Evolutionary conservation across 37 sponge, comb jelly and placozoan genomes (phyloP), one percentile per base, ranked within the genome.

Genomic region (Aplysina aerophoba): DNA sequence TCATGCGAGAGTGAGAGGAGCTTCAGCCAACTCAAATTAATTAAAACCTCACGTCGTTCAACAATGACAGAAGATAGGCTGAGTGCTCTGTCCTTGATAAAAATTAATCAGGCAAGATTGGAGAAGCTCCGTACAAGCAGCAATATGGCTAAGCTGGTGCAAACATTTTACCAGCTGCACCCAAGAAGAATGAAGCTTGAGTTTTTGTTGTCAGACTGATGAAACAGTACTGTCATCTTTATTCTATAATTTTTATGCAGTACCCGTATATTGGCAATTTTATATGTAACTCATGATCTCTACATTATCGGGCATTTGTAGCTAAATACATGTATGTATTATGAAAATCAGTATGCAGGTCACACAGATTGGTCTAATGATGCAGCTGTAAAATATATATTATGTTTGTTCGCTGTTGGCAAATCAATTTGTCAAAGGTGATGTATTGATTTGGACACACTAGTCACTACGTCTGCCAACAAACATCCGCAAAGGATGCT

Each of bases 61-160:
- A 83, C 84, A n/a, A 88, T 88, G 84, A 59, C 83, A 28, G 71
- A 24, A 20, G 68, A 83, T 84, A 66, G 84, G 16, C 89, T 88
- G 15, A 82, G 78, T 74, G 84, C 84, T 13, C 80, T 88, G 54
- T 39, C 82, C 19, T 53, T 81, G 27, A 81, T 81, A 60, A 39
- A 81, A 16, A 55, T 81, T 16, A 39, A 81, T 81, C 59, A 53
- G 36, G 36, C 15, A 14, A 27, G 36, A 21, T 28, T 53, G 16
- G 66, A 82, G 41, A 82, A 82, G 30, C 24, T 82, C 15, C 65
- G 61, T 5, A 8, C 17, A 31, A 37, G 41, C 17, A 11, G 66
- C 28, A 33, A 71, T 87, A 25, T 20, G 54, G 59, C 63, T 73
- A n/a, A n/a, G n/a, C n/a, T n/a, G n/a, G n/a, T n/a, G n/a, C n/a